Base-by-base conservation (phyloP, 1,140 invertebrate genomes). In the Drosophila suzukii region DNA sequence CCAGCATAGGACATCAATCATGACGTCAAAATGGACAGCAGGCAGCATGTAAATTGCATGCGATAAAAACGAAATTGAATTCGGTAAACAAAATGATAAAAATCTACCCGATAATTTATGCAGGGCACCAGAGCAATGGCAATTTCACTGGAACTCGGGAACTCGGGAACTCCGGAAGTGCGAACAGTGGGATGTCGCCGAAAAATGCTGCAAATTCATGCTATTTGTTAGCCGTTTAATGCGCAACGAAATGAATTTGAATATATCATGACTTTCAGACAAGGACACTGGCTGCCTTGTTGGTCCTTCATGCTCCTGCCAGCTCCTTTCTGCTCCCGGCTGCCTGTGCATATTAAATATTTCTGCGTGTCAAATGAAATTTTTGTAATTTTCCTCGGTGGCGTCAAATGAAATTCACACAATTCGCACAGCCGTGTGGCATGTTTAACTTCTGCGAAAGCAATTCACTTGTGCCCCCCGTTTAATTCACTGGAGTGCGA, bases 41-140 rank as follows among this genome's bases (percentile, higher is more conserved):
- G 75, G 65, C 63, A 83, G 67, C 83, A 88, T 86, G 83, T 88
- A 86, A 86, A 86, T 88, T 86, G 83, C 83, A 70, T 73, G 79
- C 83, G 83, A 83, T 77, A 89, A 89, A 83, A 89, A 76, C 55
- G 67, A 89, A 88, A 88, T 88, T 88, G 83, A 88, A 88, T 79
- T 88, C 84, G 72, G 59, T 75, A 74, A 88, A 88, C 83, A 88
- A 80, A 89, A 89, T 88, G 80, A 88, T 89, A 79, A 83, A 83
- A 88, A 89, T 89, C 80, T 76, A 17, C 36, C 51, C 78, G 68
- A 88, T 88, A 73, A 88, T 77, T 88, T 88, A 88, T 88, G 84
- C 83, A 89, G 57, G 50, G 27, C 30, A n/a, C 30, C 49, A 12
- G 39, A 7, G 8, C n/a, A 10, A 7, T 15, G 15, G 10, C 2